Base-by-base conservation (phyloP, 2,113 vertebrate genomes). In the Malaclemys terrapin region DNA sequence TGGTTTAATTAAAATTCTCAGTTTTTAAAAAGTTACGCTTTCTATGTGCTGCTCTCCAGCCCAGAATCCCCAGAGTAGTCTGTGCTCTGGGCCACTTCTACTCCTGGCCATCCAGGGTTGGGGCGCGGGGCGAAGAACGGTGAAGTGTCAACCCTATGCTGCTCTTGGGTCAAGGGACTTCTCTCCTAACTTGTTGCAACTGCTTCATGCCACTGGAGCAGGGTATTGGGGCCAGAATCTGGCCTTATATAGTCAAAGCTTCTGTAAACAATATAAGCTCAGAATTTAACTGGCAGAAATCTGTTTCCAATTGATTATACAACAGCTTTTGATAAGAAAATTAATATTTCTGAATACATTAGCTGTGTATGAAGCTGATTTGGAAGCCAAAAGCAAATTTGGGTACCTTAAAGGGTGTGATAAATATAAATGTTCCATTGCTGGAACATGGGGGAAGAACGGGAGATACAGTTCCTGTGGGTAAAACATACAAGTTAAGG, bases 181-280 rank as follows among this genome's bases (percentile, higher is more conserved):
- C 0, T 45, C 35, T 38, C 1, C 0, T 75, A 65, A 29, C 12
- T 6, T 42, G 75, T 56, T 62, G 69, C 4, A 1, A 8, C 24
- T 65, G 82, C 27, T 92, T 29, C 89, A 75, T 31, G 8, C 95
- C 42, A 29, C 72, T 75, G 65, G 94, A 89, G 50, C 49, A 81
- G 62, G 7, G 16, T 84, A 90, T 85, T 89, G 80, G 85, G 93
- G 14, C 47, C 57, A 91, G 79, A 92, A 75, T 89, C 75, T 0
- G 0, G 8, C 79, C 31, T 17, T 93, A 5, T 78, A 3, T 0
- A 75, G 57, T 88, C 83, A 89, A 83, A 91, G 85, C 90, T 95
- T 56, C 57, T 96, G 87, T 96, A 96, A 95, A 95, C 93, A 96
- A 94, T 95, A 54, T 89, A 87, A 95, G 35, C 85, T 31, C 35